These are phyloP conservation scores for Nymphalis polychloros DNA, from an alignment of 2,888 invertebrate species.

Conservation along the genomic window DNA sequence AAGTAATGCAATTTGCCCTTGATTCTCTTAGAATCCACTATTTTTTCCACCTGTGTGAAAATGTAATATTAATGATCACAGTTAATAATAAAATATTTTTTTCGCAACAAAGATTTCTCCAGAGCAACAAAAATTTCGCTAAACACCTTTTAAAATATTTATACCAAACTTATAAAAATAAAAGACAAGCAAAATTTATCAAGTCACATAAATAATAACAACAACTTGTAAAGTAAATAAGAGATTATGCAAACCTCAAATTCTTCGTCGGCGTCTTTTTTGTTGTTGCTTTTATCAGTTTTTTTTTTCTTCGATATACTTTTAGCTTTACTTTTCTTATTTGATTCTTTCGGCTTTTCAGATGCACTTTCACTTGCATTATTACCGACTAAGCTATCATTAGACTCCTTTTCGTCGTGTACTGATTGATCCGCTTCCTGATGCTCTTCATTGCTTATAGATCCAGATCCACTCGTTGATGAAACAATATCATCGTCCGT, in stretches of 20 bases:
- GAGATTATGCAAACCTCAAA: conserved; percentile 67
- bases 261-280: conserved; percentile 59
- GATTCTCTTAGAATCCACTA: conserved; percentile 86
- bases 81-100: background rate
- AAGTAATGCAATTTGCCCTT: conserved; percentile 86
- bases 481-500: conserved; percentile 73
- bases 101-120: too few species aligned
- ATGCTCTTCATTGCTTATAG: conserved; percentile 52
- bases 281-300: conserved; percentile 53
- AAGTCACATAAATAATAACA: too few species aligned
- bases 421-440: conserved; percentile 41
- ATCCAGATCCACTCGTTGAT: conserved; percentile 75
- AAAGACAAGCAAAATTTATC: too few species aligned
- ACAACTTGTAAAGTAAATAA: too few species aligned
- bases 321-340: conserved; percentile 50
- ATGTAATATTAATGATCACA: background rate
- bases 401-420: conserved; percentile 43
- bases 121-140: too few species aligned
- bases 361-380: conserved; percentile 33
- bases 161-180: too few species aligned
- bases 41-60: conserved; percentile 84
- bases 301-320: conserved; percentile 60
- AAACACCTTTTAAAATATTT: too few species aligned
- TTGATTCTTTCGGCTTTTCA: conserved; percentile 38
- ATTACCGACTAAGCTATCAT: conserved; percentile 42